Percentiles rank a stretch among this genome's conserved stretches.
phyloP scores from a whole-genome alignment of 1,140 invertebrate genomes.

The Campoletis sonorensis region DNA sequence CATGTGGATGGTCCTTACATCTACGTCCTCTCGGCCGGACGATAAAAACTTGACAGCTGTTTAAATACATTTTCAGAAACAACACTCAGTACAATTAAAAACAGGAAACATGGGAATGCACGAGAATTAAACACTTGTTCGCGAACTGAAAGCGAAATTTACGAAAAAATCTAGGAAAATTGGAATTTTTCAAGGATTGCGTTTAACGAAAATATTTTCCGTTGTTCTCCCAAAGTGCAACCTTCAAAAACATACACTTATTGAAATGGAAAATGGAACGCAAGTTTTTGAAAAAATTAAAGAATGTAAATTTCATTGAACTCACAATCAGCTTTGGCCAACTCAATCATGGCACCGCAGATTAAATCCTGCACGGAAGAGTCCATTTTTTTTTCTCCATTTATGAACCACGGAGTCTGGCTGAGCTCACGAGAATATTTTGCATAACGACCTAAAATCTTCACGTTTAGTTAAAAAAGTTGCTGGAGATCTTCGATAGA shows the following conservation, averaged over 20 bases:
- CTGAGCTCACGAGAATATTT: conserved; percentile 92
- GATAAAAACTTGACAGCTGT: conserved; percentile 85
- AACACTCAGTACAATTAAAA: too few relatives aligned
- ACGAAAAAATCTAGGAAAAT: too few relatives aligned
- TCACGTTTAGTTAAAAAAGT: conserved; percentile 51
- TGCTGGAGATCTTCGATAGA: conserved; percentile 39
- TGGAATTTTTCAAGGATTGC: too few relatives aligned
- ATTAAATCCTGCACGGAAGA: conserved; percentile 95
- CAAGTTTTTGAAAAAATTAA: too few relatives aligned
- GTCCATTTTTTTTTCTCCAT: conserved; percentile 87
- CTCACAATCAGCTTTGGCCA: conserved; percentile 78
- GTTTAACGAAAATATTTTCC: too few relatives aligned
- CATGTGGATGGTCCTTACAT: conserved; percentile 91
- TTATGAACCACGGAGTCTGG: conserved; percentile 96
- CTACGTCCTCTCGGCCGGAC: conserved; percentile 96
- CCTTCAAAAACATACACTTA: too few relatives aligned
- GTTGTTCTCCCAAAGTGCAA: too few relatives aligned
- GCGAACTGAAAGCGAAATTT: too few relatives aligned
- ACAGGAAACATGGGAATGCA: too few relatives aligned
- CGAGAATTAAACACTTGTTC: too few relatives aligned
- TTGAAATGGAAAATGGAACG: too few relatives aligned
- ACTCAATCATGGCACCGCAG: conserved; percentile 79
- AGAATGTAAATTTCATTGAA: not conserved
- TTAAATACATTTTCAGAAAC: not conserved
- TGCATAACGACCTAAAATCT: conserved; percentile 85